Evolutionary conservation across 1,140 invertebrate genomes (phyloP).

Genomic region (Drosophila arawakana): DNA sequence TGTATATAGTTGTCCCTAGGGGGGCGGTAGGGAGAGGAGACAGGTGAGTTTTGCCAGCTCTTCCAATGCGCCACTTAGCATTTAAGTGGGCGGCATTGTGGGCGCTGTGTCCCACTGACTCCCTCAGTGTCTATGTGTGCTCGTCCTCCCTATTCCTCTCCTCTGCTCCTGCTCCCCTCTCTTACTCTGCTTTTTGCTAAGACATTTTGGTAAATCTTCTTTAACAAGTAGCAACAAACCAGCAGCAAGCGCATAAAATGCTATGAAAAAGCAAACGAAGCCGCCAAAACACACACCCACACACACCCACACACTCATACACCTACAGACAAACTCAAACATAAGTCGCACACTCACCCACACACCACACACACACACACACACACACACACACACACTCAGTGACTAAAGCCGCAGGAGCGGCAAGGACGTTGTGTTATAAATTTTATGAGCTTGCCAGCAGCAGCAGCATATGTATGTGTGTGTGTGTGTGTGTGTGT

Average conservation of each 20-base stretch:
- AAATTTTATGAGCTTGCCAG: slow-evolving; percentile 83
- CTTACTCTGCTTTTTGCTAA: slow-evolving; percentile 41
- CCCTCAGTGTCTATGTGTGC: background rate
- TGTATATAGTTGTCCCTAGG: slow-evolving; percentile 1
- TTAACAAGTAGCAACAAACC: slow-evolving; percentile 72
- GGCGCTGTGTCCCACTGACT: slow-evolving; percentile 6
- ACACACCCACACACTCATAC: slow-evolving; percentile 18
- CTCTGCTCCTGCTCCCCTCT: background rate
- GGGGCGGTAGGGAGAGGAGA: background rate
- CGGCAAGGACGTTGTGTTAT: slow-evolving; percentile 82
- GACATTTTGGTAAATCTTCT: slow-evolving; percentile 81
- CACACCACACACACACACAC: slow-evolving; percentile 6
- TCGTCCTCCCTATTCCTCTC: background rate
- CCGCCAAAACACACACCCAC: slow-evolving; percentile 53
- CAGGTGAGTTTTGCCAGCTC: slow-evolving; percentile 35
- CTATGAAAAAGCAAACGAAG: slow-evolving; percentile 81
- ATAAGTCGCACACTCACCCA: slow-evolving; percentile 53
- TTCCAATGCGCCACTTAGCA: slow-evolving; percentile 73
- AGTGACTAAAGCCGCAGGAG: slow-evolving; percentile 69
- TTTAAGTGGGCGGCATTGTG: slow-evolving; percentile 77
- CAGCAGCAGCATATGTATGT: slow-evolving; percentile 55
- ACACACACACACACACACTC: slow-evolving; percentile 14
- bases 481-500: slow-evolving; percentile 22
- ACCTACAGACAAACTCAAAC: slow-evolving; percentile 50
- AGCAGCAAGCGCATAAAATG: slow-evolving; percentile 69